These are phyloP conservation scores for Dromius quadrimaculatus DNA, from an alignment of 2,888 invertebrate genomes.

Conservation along the genomic window DNA sequence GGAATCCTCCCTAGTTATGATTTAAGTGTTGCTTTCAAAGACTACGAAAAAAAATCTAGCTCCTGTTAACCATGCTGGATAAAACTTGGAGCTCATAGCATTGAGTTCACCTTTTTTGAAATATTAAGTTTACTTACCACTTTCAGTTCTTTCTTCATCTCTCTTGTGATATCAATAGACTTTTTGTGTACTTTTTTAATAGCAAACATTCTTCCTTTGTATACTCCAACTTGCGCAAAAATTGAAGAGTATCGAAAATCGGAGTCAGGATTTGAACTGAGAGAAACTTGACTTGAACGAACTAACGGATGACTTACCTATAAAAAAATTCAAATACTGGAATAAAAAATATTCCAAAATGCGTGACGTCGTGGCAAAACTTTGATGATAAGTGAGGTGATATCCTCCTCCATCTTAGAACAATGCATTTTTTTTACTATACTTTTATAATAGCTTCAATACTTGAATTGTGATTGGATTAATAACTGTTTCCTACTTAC, in stretches of 20 bases:
- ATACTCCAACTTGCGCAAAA: constrained; percentile 91
- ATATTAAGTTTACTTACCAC: constrained; percentile 69
- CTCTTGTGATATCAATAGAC: constrained; percentile 88
- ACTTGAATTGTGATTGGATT: background rate
- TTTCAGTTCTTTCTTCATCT: constrained; percentile 94
- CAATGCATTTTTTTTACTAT: too few species aligned
- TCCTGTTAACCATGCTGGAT: too few species aligned
- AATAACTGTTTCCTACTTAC: constrained; percentile 59
- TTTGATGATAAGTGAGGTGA: too few species aligned
- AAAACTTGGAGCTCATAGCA: too few species aligned
- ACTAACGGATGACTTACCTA: constrained; percentile 74
- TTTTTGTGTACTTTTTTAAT: constrained; percentile 88
- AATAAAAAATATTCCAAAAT: too few species aligned
- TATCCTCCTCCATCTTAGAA: too few species aligned
- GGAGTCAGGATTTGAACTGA: constrained; percentile 92
- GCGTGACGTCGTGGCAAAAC: too few species aligned
- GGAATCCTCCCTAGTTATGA: too few species aligned
- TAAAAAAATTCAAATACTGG: too few species aligned
- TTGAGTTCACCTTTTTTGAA: too few species aligned
- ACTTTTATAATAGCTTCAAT: background rate
- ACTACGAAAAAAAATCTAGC: too few species aligned
- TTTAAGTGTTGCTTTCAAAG: too few species aligned
- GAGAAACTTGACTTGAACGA: constrained; percentile 88
- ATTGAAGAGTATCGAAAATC: constrained; percentile 92
- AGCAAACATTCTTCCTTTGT: constrained; percentile 88